Base-by-base conservation (phyloP, 30 jellyfish, hydroid and myxozoan species). In the Aurelia aurita complex sp. Pacific region DNA sequence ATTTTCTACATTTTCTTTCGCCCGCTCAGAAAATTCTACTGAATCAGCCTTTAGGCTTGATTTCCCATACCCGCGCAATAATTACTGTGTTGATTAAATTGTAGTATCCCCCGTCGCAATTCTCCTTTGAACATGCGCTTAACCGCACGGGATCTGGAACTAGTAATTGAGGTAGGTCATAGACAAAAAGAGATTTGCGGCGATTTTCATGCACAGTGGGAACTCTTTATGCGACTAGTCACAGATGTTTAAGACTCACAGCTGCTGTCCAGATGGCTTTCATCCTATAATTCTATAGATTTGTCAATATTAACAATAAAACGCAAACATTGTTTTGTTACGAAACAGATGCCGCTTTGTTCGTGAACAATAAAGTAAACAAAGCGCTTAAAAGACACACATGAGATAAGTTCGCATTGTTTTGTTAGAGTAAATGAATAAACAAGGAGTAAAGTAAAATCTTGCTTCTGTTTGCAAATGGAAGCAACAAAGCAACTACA, bases 231-330 rank as follows among this genome's bases (percentile, higher is more conserved):
- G 86, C 79, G 86, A 71, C 81, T 71, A 34, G 85, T 66, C 67
- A 83, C 92, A 83, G 92, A 83, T 83, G 92, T 83, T 76, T 70
- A 34, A 60, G 80, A 73, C 67, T 36, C 86, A 72, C 92, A 83
- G 92, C 92, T 83, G 92, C 92, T 65, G 23, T 29, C 82, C 92
- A 83, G 92, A 83, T 83, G 92, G 85, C 81, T 55, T 76, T 57
- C 77, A 82, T 82, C 84, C 65, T 35, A 52, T 77, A 64, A 77
- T 77, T 51, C 88, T 65, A 69, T 66, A 82, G 70, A 62, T 51
- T 83, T 71, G 92, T 83, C 92, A 83, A 83, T 83, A 83, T 83
- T 83, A 83, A 83, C 92, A 83, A 83, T 61, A 74, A 46, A 29
- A 64, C 36, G 88, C 68, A 83, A 71, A 52, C 83, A 62, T 62